Evolutionary conservation across 2,888 invertebrate species (phyloP).

Genomic region (Octonoba sinensis): DNA sequence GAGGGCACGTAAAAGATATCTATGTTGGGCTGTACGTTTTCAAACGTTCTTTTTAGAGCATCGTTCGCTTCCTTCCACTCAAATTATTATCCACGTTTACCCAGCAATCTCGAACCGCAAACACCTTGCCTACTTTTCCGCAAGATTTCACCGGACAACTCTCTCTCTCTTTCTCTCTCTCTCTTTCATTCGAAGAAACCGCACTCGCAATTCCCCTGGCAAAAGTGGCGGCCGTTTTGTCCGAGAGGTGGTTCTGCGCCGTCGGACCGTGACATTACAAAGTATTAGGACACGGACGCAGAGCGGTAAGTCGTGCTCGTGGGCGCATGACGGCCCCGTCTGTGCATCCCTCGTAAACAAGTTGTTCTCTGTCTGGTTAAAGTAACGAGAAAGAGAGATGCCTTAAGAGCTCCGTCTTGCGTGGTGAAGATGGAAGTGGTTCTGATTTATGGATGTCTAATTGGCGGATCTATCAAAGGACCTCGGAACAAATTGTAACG

Average conservation of each 20-base stretch:
- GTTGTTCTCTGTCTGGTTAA: neutral
- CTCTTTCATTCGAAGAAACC: neutral
- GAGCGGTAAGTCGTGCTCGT: neutral
- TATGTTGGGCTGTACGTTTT: too few relatives aligned
- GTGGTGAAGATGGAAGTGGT: too few relatives aligned
- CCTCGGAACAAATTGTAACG: too few relatives aligned
- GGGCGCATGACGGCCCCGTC: neutral
- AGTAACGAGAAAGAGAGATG: too few relatives aligned
- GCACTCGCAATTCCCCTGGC: neutral
- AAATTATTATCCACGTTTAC: too few relatives aligned
- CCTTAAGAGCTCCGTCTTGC: too few relatives aligned
- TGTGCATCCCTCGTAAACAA: neutral
- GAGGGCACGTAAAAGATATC: too few relatives aligned
- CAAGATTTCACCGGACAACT: conserved; percentile 17
- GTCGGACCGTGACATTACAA: conserved; percentile 49
- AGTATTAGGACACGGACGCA: conserved; percentile 13
- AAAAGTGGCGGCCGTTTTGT: conserved; percentile 29
- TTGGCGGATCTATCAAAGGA: too few relatives aligned
- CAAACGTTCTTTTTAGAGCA: too few relatives aligned
- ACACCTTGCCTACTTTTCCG: conserved; percentile 1
- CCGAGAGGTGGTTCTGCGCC: conserved; percentile 23
- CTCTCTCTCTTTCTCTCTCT: conserved; percentile 10
- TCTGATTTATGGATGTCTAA: too few relatives aligned
- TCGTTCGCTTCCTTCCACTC: too few relatives aligned
- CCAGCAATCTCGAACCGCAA: too few relatives aligned